Evolutionary conservation across 2,797 vertebrate genomes (phyloP).

Genomic region (Microctenopoma steveboyesi): DNA sequence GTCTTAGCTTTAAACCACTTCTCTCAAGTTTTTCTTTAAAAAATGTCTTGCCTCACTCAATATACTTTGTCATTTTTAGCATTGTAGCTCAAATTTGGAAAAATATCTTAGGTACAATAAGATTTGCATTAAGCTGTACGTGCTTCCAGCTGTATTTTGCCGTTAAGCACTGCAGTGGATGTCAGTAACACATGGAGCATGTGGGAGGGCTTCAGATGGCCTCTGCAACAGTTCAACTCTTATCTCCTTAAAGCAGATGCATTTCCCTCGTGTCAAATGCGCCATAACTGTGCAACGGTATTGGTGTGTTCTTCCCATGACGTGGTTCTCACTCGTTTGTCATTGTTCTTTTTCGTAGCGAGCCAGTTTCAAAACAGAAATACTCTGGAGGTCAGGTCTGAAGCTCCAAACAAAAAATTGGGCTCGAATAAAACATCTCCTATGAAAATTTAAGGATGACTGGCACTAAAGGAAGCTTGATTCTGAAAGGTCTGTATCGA

Average conservation of each 20-base stretch:
- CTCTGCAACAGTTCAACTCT: slow-evolving; percentile 56
- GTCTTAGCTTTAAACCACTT: slow-evolving; percentile 4
- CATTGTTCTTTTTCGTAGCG: slow-evolving; percentile 24
- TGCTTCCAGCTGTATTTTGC: slow-evolving; percentile 18
- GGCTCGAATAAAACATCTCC: not conserved
- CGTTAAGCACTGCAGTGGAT: slow-evolving; percentile 13
- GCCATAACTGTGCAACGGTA: slow-evolving; percentile 9
- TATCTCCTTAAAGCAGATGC: slow-evolving; percentile 77
- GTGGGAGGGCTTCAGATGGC: slow-evolving; percentile 22
- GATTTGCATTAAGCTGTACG: slow-evolving; percentile 10
- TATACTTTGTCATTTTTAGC: not conserved
- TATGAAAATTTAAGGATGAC: slow-evolving; percentile 46
- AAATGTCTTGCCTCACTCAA: not conserved
- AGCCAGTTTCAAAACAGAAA: slow-evolving; percentile 10
- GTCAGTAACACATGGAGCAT: slow-evolving; percentile 4
- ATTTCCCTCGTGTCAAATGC: slow-evolving; percentile 46
- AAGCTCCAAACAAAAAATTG: slow-evolving; percentile 1
- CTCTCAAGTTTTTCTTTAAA: slow-evolving; percentile 1
- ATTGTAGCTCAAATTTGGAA: slow-evolving; percentile 16
- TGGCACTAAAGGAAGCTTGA: slow-evolving; percentile 21
- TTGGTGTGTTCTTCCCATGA: slow-evolving; percentile 40
- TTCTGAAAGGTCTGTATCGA: slow-evolving; percentile 66
- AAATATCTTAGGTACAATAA: slow-evolving; percentile 12
- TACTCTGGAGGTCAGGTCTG: not conserved
- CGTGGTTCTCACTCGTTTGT: not conserved